Conservation (phyloP, 1,140 invertebrate species). For the Branchinecta lindahli region DNA sequence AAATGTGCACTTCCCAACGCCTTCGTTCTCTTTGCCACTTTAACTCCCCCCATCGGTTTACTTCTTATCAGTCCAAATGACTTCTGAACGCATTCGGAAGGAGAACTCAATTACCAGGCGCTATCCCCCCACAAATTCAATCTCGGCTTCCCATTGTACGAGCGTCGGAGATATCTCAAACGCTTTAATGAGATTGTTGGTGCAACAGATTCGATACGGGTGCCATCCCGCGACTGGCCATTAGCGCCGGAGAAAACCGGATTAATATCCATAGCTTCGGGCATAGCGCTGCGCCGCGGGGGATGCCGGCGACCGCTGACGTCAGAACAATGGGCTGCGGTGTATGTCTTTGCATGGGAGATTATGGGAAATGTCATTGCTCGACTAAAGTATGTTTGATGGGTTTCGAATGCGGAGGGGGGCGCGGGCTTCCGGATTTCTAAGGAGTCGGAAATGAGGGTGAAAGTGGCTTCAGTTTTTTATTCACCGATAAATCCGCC, state of each 20-base stretch:
- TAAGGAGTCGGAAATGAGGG: no score
- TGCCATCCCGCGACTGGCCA: background rate
- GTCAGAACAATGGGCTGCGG: no score
- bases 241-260: background rate
- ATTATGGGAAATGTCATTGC: slow-evolving; percentile 7
- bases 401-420: background rate
- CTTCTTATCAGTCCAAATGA: no score
- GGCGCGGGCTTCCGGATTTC: no score
- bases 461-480: no score
- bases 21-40: no score
- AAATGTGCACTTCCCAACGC: no score
- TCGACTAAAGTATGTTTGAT: slow-evolving; percentile 1
- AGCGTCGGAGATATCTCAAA: background rate
- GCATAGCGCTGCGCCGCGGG: background rate
- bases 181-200: slow-evolving; percentile 9
- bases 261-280: slow-evolving; percentile 6
- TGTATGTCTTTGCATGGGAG: background rate
- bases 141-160: background rate
- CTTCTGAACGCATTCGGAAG: no score
- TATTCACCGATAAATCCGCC: no score
- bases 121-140: slow-evolving; percentile 10
- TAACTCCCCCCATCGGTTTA: no score
- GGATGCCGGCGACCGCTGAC: no score
- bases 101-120: slow-evolving; percentile 2
- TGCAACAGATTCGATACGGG: slow-evolving; percentile 7